A percentile compares a stretch with the other conserved stretches of the same genome.
Evolutionary conservation across 2,113 vertebrate species (phyloP).

Genomic region (Pipa parva): DNA sequence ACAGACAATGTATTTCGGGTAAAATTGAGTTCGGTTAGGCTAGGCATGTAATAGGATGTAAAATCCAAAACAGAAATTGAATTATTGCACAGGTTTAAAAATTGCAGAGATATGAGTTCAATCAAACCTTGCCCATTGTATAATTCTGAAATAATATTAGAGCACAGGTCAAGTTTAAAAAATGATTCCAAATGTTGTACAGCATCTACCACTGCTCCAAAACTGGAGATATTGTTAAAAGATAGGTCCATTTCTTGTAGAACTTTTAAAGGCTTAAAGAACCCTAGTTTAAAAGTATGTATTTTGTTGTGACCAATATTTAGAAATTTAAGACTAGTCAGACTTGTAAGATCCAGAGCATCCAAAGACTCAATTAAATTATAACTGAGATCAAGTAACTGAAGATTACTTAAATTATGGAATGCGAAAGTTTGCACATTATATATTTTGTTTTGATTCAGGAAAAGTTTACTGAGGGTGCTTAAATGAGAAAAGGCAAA

Average conservation of each 20-base stretch:
- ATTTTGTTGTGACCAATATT: conserved; percentile 31
- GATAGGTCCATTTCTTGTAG: conserved; percentile 40
- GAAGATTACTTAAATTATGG: conserved; percentile 16
- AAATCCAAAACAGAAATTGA: conserved; percentile 39
- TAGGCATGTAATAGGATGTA: conserved; percentile 33
- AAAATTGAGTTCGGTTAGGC: conserved; percentile 31
- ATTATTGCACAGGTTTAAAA: conserved; percentile 40
- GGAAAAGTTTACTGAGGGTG: conserved; percentile 16
- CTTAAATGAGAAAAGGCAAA: conserved; percentile 34
- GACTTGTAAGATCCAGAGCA: neutral
- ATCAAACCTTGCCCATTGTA: neutral
- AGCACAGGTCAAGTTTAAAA: conserved; percentile 26
- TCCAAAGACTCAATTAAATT: conserved; percentile 34
- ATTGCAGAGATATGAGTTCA: conserved; percentile 18
- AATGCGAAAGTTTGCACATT: conserved; percentile 26
- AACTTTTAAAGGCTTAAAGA: neutral
- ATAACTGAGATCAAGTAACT: conserved; percentile 34
- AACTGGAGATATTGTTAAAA: conserved; percentile 29
- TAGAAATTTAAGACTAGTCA: conserved; percentile 32
- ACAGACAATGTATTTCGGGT: conserved; percentile 30
- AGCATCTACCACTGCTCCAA: conserved; percentile 13
- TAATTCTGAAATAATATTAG: conserved; percentile 22
- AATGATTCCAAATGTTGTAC: neutral
- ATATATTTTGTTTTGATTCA: conserved; percentile 30
- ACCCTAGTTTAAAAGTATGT: neutral